phyloP scores from a whole-genome alignment of 2,797 vertebrate genomes.

The Enteromius anoplus region DNA sequence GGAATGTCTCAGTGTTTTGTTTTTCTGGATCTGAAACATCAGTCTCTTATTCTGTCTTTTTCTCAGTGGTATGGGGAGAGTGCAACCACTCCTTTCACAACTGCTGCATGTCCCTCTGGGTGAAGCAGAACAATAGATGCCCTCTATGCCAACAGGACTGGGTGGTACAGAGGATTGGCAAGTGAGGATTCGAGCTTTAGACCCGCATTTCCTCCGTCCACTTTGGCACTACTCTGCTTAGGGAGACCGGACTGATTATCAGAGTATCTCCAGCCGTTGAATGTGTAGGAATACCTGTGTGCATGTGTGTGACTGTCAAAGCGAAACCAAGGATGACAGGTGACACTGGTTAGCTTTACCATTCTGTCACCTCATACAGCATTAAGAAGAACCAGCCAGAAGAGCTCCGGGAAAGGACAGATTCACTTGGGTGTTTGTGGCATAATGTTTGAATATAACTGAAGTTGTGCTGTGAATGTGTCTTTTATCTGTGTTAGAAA shows the following conservation, averaged over 20 bases:
- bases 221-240: conserved; percentile 1
- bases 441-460: conserved; percentile 3
- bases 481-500: conserved; percentile 45
- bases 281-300: conserved; percentile 29
- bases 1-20: neutral
- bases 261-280: conserved; percentile 29
- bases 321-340: conserved; percentile 25
- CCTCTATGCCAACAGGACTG: conserved; percentile 99
- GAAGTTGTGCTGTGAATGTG: conserved; percentile 35
- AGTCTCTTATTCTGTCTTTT: conserved; percentile 51
- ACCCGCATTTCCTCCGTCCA: neutral
- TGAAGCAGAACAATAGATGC: conserved; percentile 99
- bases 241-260: conserved; percentile 20
- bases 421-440: conserved; percentile 12
- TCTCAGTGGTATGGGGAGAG: conserved; percentile 97
- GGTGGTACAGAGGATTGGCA: conserved; percentile 99
- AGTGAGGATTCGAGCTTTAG: conserved; percentile 73
- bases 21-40: neutral
- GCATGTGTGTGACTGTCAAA: conserved; percentile 46
- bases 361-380: conserved; percentile 16
- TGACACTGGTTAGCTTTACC: conserved; percentile 20
- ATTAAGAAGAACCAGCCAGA: conserved; percentile 15
- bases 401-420: conserved; percentile 15
- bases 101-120: conserved; percentile 99
- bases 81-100: conserved; percentile 99